phyloP scores from a whole-genome alignment of 2,888 invertebrate species.

The Sicus ferrugineus region DNA sequence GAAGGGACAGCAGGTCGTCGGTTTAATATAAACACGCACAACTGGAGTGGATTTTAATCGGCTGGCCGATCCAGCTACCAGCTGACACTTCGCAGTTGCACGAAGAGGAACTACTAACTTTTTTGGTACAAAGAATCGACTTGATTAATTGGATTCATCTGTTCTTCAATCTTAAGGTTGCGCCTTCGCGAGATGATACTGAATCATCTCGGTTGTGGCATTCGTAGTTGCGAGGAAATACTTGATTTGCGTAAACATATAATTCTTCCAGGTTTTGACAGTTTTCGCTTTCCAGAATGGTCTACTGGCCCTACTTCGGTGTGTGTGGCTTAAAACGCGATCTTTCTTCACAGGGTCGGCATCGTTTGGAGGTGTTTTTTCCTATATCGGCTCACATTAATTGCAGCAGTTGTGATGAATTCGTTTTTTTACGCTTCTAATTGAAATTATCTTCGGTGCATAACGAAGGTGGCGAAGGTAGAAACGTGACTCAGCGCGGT shows the following conservation, averaged over 20 bases:
- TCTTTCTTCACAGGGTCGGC: background rate
- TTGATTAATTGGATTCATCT: slow-evolving; percentile 60
- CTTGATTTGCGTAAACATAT: slow-evolving; percentile 45
- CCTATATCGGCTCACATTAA: background rate
- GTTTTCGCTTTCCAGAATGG: slow-evolving; percentile 28
- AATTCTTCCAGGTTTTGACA: slow-evolving; percentile 42
- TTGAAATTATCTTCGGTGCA: slow-evolving; percentile 21
- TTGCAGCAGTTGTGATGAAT: slow-evolving; percentile 38
- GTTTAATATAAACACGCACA: slow-evolving; percentile 19
- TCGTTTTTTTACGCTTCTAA: slow-evolving; percentile 32
- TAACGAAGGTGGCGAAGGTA: background rate
- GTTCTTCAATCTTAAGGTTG: slow-evolving; percentile 37
- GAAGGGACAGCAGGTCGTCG: background rate
- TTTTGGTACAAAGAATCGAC: slow-evolving; percentile 18
- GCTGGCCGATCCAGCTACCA: background rate
- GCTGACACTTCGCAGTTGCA: slow-evolving; percentile 26
- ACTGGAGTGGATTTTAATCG: slow-evolving; percentile 18
- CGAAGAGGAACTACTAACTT: slow-evolving; percentile 22
- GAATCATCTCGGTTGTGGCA: slow-evolving; percentile 10
- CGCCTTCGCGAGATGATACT: slow-evolving; percentile 21
- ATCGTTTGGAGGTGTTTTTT: slow-evolving; percentile 5
- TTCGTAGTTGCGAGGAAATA: background rate
- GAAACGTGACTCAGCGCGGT: background rate
- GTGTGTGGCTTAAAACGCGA: slow-evolving; percentile 24
- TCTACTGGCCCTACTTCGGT: too few species aligned